A percentile compares a stretch with the other conserved stretches of the same genome.
These are phyloP conservation scores for Cyphomyrmex costatus DNA, from an alignment of 1,140 invertebrate species.

Conservation along the genomic window DNA sequence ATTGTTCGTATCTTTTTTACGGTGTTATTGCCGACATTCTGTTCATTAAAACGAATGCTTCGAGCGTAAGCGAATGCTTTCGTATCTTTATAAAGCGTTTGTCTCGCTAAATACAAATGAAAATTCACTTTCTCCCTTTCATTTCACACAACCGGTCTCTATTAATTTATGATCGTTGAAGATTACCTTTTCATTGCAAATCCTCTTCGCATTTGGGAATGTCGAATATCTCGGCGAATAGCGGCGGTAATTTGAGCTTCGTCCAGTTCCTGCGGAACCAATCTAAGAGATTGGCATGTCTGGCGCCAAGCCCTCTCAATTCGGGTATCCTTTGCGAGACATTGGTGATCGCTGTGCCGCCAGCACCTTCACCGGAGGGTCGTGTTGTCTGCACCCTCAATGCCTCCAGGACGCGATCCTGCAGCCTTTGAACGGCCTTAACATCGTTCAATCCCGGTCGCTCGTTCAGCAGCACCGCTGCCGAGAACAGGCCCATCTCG, in stretches of 20 bases:
- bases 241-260: constrained; percentile 94
- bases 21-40: background rate
- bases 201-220: constrained; percentile 96
- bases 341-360: constrained; percentile 80
- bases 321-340: constrained; percentile 90
- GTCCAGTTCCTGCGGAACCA: constrained; percentile 97
- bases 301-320: constrained; percentile 93
- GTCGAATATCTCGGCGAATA: constrained; percentile 99
- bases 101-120: background rate
- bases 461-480: constrained; percentile 94
- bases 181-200: constrained; percentile 87
- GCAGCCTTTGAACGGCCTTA: constrained; percentile 93
- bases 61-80: background rate
- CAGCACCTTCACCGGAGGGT: constrained; percentile 79
- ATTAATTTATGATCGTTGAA: constrained; percentile 4
- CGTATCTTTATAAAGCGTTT: too few species aligned
- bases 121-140: background rate
- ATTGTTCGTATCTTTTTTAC: background rate
- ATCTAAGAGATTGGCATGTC: constrained; percentile 94
- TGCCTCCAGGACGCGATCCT: constrained; percentile 95
- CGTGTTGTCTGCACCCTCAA: constrained; percentile 90
- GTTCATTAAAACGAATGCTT: background rate
- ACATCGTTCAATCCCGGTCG: constrained; percentile 93
- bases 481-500: constrained; percentile 96
- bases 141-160: background rate